Base-by-base conservation (phyloP, 2,113 vertebrate genomes). In the Probosciger aterrimus region DNA sequence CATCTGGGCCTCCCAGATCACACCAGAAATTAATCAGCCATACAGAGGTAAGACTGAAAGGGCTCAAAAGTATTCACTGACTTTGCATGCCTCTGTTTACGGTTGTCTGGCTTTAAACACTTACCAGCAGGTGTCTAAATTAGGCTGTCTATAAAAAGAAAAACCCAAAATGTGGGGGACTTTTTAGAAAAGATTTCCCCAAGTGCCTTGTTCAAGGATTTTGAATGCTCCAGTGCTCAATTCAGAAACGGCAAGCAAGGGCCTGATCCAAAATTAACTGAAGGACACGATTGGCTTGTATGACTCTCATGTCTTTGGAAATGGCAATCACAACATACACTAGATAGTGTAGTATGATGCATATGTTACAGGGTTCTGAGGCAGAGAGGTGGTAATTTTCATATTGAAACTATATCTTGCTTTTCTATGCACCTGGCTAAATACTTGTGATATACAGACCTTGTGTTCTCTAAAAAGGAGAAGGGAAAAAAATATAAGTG, bases 81-180 rank as follows among this genome's bases (percentile, higher is more conserved):
- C 70, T 97, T 96, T 96, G 96, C 95, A 96, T 96, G 86, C 88
- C 73, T 92, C 83, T 96, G 88, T 97, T 95, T 95, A 96, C 86
- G 93, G 83, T 94, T 95, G 93, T 96, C 95, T 97, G 96, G 95
- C 94, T 97, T 93, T 93, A 93, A 92, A 94, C 76, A 92, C 69
- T 96, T 96, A 95, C 76, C 83, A 96, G 95, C 96, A 95, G 95
- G 88, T 97, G 96, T 94, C 95, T 95, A 97, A 96, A 92, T 94
- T 79, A 82, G 53, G 74, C 74, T 86, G 69, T 14, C 84, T 93
- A 63, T 82, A 95, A 96, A 97, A 94, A 86, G 77, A 93, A 93
- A 77, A 92, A 94, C 91, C 62, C 93, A 87, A 94, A 94, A 93
- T 63, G 44, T 82, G 91, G 43, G 92, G 86, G 83, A 97, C 77